Evolutionary conservation across 92 coral and sea anemone species (phyloP).

Genomic region (Virgularia gustaviana): DNA sequence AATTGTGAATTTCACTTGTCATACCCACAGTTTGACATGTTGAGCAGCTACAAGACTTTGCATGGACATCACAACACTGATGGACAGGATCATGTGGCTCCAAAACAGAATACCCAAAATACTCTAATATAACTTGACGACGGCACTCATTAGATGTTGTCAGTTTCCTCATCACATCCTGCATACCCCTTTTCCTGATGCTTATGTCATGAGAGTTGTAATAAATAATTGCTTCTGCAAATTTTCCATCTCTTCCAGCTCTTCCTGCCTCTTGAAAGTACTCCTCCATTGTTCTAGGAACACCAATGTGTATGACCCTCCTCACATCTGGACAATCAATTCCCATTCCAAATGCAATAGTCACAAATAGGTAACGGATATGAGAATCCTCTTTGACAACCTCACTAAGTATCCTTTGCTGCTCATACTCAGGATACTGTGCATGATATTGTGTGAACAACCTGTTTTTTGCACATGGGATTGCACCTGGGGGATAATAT

Average conservation of each 20-base stretch:
- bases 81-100: constrained; percentile 15
- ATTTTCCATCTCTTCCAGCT: constrained; percentile 61
- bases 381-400: constrained; percentile 13
- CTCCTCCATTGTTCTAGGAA: constrained; percentile 55
- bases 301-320: constrained; percentile 60
- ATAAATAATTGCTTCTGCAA: constrained; percentile 41
- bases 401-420: constrained; percentile 43
- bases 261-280: constrained; percentile 59
- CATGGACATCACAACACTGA: constrained; percentile 55
- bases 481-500: constrained; percentile 42
- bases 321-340: constrained; percentile 41
- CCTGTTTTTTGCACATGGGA: constrained; percentile 32
- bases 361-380: constrained; percentile 49
- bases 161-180: constrained; percentile 45
- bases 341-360: constrained; percentile 67
- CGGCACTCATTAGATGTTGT: constrained; percentile 34
- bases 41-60: constrained; percentile 33
- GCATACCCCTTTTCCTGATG: constrained; percentile 27
- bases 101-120: constrained; percentile 45
- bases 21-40: constrained; percentile 24
- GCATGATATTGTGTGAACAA: constrained; percentile 57
- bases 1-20: background rate
- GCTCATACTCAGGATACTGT: constrained; percentile 49
- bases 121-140: constrained; percentile 37
- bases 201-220: constrained; percentile 54